phyloP scores from a whole-genome alignment of 1,140 invertebrate genomes.

The Achroia grisella region DNA sequence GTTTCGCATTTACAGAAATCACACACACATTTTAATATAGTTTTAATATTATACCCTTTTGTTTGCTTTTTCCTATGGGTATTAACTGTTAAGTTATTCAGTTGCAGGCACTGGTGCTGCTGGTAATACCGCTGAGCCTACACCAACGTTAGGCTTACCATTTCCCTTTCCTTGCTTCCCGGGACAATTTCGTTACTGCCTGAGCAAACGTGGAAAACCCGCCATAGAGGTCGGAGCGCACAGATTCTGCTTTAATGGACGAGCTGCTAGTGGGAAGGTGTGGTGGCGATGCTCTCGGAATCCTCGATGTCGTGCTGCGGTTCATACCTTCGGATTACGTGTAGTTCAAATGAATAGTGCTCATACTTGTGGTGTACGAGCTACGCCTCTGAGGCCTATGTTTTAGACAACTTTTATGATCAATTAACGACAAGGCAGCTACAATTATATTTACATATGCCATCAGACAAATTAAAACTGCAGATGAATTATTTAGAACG shows the following conservation, averaged over 20 bases:
- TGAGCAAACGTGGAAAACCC: constrained; percentile 65
- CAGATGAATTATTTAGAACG: too few species aligned
- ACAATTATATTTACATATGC: too few species aligned
- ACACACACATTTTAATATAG: too few species aligned
- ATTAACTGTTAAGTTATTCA: constrained; percentile 15
- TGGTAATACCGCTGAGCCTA: constrained; percentile 27
- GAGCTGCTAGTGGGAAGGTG: constrained; percentile 65
- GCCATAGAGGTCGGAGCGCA: constrained; percentile 65
- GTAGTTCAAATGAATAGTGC: constrained; percentile 67
- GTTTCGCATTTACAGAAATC: too few species aligned
- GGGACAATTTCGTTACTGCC: constrained; percentile 64
- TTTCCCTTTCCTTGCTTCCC: constrained; percentile 66
- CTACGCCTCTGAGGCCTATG: constrained; percentile 60
- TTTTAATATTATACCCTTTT: constrained; percentile 20
- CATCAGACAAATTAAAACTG: too few species aligned
- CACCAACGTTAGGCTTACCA: constrained; percentile 53
- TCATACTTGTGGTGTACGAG: constrained; percentile 63
- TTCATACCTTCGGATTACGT: constrained; percentile 61
- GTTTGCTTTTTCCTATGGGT: neutral
- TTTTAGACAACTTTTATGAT: constrained; percentile 30
- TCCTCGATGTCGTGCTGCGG: constrained; percentile 59
- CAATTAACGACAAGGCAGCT: too few species aligned
- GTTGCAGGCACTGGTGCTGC: constrained; percentile 44
- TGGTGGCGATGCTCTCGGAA: constrained; percentile 69
- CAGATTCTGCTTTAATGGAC: constrained; percentile 65